Conservation (phyloP, 2,888 invertebrate species). For the Heliconius cydno region DNA sequence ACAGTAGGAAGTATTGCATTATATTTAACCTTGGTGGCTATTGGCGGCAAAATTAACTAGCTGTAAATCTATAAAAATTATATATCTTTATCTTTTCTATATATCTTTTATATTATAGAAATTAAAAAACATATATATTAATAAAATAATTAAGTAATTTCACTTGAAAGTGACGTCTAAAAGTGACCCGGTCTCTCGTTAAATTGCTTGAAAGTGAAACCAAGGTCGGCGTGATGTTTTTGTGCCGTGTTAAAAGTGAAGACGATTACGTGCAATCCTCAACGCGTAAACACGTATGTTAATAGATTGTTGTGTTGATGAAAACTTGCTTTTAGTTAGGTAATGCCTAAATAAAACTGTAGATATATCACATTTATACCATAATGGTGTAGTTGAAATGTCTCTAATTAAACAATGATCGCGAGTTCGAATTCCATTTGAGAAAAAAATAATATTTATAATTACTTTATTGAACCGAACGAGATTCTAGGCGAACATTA, state of each 20-base stretch:
- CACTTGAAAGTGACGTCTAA: conserved; percentile 37
- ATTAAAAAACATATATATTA: no score
- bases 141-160: conserved; percentile 17
- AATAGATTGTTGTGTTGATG: conserved; percentile 51
- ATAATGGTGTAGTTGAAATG: background rate
- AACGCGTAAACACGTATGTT: conserved; percentile 51
- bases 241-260: conserved; percentile 46
- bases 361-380: background rate
- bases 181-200: conserved; percentile 37
- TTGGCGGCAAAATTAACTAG: conserved; percentile 11
- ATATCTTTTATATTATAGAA: no score
- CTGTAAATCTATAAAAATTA: background rate
- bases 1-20: conserved; percentile 29
- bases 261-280: conserved; percentile 54
- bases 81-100: background rate
- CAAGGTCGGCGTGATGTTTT: conserved; percentile 54
- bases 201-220: conserved; percentile 71
- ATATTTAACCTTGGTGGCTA: background rate
- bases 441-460: background rate
- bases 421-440: background rate
- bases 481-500: no score
- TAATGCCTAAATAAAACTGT: conserved; percentile 49
- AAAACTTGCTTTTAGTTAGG: conserved; percentile 54
- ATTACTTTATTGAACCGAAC: no score
- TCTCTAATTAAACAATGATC: background rate